Base-by-base conservation (phyloP, 2,797 vertebrate species). In the Manis javanica region DNA sequence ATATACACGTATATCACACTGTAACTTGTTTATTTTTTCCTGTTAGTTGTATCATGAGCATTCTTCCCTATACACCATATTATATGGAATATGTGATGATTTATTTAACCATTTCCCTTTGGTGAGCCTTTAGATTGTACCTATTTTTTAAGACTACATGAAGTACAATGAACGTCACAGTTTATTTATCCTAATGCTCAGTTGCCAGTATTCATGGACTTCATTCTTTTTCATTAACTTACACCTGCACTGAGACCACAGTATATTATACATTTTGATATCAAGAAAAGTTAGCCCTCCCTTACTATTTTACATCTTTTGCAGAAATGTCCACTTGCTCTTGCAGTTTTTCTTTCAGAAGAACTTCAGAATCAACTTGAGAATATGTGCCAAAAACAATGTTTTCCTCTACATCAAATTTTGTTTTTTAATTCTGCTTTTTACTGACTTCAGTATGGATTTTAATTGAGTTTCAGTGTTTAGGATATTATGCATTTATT, bases 321-420 rank as follows among this genome's bases (percentile, higher is more conserved):
- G 46, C 29, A 66, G n/a, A 86, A 87, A 89, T 72, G 68, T 78
- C 23, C 55, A 69, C 19, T 31, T 92, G 11, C 87, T 87, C 64
- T 84, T 96, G 46, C 16, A 69, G 3, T 49, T 82, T 94, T 87
- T 68, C 59, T 81, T 90, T 51, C 87, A 96, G 75, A 95, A 90
- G 59, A 75, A 91, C 53, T 78, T 90, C 74, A 89, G n/a, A 89
- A 46, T 72, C 49, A 91, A 91, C 31, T 29, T 82, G 31, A 78
- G 39, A 90, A 63, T 29, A 57, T 93, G 61, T 84, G 61, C 24
- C 16, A 66, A 46, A 46, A 46, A 46, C 46, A 46, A 42, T 63
- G 5, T 37, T 84, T 71, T 49, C 31, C 14, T 87, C 37, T 7
- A 16, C 7, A n/a, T 87, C 16, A 19, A 26, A 39, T 68, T 72